Evolutionary conservation across 1,140 invertebrate species (phyloP).

Genomic region (Drosophila cardini): DNA sequence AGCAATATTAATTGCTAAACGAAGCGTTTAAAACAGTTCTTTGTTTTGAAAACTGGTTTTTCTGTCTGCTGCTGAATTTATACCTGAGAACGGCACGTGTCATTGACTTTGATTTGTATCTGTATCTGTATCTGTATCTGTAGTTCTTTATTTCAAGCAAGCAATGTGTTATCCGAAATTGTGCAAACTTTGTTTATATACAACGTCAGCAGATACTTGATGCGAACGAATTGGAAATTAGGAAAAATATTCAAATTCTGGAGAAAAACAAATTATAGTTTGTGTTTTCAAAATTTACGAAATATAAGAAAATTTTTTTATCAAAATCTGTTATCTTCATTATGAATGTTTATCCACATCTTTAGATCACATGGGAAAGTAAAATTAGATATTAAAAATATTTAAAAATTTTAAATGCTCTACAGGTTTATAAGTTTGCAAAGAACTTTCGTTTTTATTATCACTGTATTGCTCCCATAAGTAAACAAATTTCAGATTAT

Average conservation of each 20-base stretch:
- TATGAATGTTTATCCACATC: too few species aligned
- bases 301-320: too few species aligned
- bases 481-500: too few species aligned
- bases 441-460: too few species aligned
- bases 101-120: slow-evolving; percentile 49
- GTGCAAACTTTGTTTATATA: slow-evolving; percentile 9
- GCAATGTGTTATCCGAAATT: slow-evolving; percentile 23
- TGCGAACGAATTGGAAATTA: neutral
- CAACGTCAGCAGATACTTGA: slow-evolving; percentile 22
- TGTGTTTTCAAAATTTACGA: neutral
- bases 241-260: too few species aligned
- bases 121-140: neutral
- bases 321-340: too few species aligned
- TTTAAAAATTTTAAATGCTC: too few species aligned
- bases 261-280: neutral
- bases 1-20: slow-evolving; percentile 69
- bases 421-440: too few species aligned
- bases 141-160: slow-evolving; percentile 32
- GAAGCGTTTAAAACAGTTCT: slow-evolving; percentile 58
- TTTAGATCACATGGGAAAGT: too few species aligned
- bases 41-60: slow-evolving; percentile 54
- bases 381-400: too few species aligned
- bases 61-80: neutral
- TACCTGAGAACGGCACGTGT: slow-evolving; percentile 55
- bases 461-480: too few species aligned